Evolutionary conservation across 2,113 vertebrate genomes (phyloP).

Genomic region (Leucosticte australis): DNA sequence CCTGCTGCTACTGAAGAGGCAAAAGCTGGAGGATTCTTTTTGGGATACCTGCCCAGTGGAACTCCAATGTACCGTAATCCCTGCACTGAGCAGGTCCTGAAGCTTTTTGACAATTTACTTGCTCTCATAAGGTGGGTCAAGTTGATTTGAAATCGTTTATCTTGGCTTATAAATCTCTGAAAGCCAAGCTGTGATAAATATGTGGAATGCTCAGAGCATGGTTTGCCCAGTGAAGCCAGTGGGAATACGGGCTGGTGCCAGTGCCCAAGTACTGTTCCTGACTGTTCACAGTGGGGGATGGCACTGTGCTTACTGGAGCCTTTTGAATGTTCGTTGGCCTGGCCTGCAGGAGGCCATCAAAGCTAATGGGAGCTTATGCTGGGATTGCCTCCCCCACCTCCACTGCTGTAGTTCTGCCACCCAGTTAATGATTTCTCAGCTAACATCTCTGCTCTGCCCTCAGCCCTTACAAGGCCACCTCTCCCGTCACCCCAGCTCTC

Average conservation of each 20-base stretch:
- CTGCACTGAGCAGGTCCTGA: conserved; percentile 83
- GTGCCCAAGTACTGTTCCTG: conserved; percentile 26
- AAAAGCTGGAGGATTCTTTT: conserved; percentile 89
- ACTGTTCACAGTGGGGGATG: conserved; percentile 39
- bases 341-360: background rate
- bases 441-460: conserved; percentile 44
- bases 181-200: background rate
- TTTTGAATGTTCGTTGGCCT: background rate
- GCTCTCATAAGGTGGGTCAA: conserved; percentile 87
- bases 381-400: conserved; percentile 8
- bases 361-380: conserved; percentile 34
- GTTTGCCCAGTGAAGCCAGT: background rate
- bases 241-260: background rate
- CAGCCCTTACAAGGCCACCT: conserved; percentile 32
- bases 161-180: background rate
- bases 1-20: conserved; percentile 88
- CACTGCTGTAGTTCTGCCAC: conserved; percentile 8
- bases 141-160: conserved; percentile 13
- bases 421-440: conserved; percentile 1
- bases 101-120: conserved; percentile 90
- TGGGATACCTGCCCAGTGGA: conserved; percentile 81
- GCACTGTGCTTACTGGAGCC: conserved; percentile 15
- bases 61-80: conserved; percentile 90
- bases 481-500: conserved; percentile 27
- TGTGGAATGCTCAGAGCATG: background rate